Percentiles rank a stretch among this genome's conserved stretches.
phyloP scores from a whole-genome alignment of 2,113 vertebrate species.

The Pholis gunnellus region DNA sequence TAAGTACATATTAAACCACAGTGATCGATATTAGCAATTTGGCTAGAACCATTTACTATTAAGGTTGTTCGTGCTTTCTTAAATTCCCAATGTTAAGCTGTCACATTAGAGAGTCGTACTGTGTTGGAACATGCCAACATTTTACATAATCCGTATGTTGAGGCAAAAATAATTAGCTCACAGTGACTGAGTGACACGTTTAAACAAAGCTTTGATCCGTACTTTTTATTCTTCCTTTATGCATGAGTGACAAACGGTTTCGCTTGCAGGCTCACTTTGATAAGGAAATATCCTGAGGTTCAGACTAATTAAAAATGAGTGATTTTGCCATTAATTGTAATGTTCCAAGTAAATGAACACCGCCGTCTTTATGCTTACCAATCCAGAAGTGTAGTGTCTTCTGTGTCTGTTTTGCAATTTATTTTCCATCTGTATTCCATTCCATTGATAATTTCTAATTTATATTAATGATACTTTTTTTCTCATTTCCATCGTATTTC shows the following conservation, averaged over 20 bases:
- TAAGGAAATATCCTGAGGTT: slow-evolving; percentile 15
- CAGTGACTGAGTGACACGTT: background rate
- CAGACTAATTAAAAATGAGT: slow-evolving; percentile 24
- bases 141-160: slow-evolving; percentile 1
- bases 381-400: background rate
- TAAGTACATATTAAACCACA: background rate
- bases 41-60: background rate
- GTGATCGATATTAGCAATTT: background rate
- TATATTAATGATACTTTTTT: background rate
- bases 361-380: background rate
- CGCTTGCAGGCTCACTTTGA: background rate
- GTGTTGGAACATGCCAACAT: background rate
- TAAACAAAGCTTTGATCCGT: slow-evolving; percentile 7
- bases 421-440: background rate
- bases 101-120: background rate
- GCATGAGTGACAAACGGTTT: slow-evolving; percentile 5
- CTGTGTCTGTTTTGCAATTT: slow-evolving; percentile 7
- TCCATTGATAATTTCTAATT: background rate
- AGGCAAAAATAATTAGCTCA: slow-evolving; percentile 6
- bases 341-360: slow-evolving; percentile 2
- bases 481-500: background rate
- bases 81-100: background rate
- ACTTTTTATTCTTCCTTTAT: background rate
- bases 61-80: background rate
- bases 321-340: background rate